Base-by-base conservation (phyloP, 2,113 vertebrate species). In the Tor tambroides region DNA sequence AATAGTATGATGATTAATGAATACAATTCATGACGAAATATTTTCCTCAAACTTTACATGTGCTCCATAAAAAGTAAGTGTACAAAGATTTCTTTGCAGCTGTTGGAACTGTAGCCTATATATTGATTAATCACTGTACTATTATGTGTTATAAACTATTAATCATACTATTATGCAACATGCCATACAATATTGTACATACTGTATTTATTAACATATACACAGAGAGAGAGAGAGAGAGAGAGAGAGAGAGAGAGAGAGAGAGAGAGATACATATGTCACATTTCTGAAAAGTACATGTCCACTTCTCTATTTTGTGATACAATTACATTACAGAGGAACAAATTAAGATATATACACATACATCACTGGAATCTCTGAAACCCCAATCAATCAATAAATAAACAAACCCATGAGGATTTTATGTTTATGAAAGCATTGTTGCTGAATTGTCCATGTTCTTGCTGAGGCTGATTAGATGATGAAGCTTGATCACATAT, bases 401-500 rank as follows among this genome's bases (percentile, higher is more conserved):
- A 12, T n/a, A 49, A 5, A 15, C 5, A 6, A 54, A 19, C 51
- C 19, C 6, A 15, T 3, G 67, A 21, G 30, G 30, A 1, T 9
- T 21, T 21, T 9, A 38, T 38, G 19, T 72, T 71, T 19, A 38
- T 38, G 9, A 72, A 23, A 11, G 38, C 9, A 35, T 41, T 72
- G 35, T 72, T 77, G 41, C 0, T 78, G 26, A 49, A 19, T 78
- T 78, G 2, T 19, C 75, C 43, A 12, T 28, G 17, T 78, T 32
- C 15, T 72, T 32, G 17, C 32, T 72, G 32, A 38, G 17, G 9
- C 76, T 78, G 76, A 78, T 78, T 46, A 46, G 12, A 28, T 26
- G 41, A 46, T 76, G 7, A 78, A 54, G 76, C 76, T 54, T 54
- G 76, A 78, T 78, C 26, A 71, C 82, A 51, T 86, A 89, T 11